phyloP scores from a whole-genome alignment of 30 jellyfish, hydroid and myxozoan genomes.

The Nemopilema nomurai region DNA sequence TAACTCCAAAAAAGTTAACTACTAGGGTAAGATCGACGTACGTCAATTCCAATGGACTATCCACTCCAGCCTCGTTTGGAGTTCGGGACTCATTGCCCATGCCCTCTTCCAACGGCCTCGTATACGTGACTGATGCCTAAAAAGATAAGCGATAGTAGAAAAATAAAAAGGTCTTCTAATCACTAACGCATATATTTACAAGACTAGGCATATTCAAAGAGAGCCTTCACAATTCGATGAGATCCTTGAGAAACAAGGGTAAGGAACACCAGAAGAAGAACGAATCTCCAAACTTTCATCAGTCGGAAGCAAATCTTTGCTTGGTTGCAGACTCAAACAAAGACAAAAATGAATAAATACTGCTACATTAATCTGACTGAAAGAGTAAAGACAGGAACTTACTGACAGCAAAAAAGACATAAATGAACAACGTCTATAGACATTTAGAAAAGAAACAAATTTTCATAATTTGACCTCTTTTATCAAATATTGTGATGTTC shows the following conservation, averaged over 20 bases:
- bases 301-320: too few species aligned
- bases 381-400: neutral
- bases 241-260: too few species aligned
- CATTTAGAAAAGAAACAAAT: too few species aligned
- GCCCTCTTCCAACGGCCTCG: neutral
- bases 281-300: too few species aligned
- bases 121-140: neutral
- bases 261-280: too few species aligned
- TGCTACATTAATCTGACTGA: neutral
- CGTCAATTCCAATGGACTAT: neutral
- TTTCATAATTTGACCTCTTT: too few species aligned
- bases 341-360: neutral
- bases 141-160: neutral
- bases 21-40: neutral
- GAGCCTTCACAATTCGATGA: too few species aligned
- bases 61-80: neutral
- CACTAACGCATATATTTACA: neutral
- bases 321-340: too few species aligned
- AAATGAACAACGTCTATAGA: neutral
- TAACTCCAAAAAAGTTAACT: neutral
- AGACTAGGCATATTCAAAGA: neutral
- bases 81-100: neutral
- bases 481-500: too few species aligned
- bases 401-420: neutral
- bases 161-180: neutral